Evolutionary conservation across 2,797 vertebrate genomes (phyloP).

Genomic region (Syngnathus rostellatus): DNA sequence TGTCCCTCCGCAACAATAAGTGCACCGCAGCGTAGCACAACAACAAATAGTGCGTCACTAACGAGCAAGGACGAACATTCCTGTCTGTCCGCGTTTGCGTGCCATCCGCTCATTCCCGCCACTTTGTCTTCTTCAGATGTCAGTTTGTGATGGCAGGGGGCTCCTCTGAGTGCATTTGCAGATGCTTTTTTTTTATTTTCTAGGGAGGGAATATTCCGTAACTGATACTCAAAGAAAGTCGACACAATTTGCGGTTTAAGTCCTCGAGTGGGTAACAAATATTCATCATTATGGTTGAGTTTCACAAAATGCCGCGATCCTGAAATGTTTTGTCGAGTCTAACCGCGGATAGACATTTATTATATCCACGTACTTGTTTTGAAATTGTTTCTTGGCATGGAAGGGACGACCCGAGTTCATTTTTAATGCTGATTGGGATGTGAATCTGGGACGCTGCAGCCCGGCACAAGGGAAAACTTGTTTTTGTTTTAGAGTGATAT

Average conservation of each 20-base stretch:
- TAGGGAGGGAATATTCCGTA: background rate
- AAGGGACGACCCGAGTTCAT: conserved; percentile 4
- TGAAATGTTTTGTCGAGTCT: conserved; percentile 5
- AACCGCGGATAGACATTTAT: conserved; percentile 8
- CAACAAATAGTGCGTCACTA: conserved; percentile 67
- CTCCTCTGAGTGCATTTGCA: background rate
- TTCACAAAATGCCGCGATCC: conserved; percentile 10
- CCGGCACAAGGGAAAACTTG: conserved; percentile 26
- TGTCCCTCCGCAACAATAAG: conserved; percentile 46
- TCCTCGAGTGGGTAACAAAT: conserved; percentile 9
- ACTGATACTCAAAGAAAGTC: conserved; percentile 7
- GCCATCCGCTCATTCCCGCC: background rate
- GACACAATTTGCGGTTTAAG: conserved; percentile 11
- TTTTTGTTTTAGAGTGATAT: conserved; percentile 39
- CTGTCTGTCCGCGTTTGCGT: conserved; percentile 33
- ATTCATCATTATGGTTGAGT: conserved; percentile 8
- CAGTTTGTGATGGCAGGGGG: background rate
- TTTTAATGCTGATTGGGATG: conserved; percentile 10
- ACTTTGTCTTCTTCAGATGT: conserved; percentile 3
- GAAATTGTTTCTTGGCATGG: conserved; percentile 17
- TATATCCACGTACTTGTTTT: conserved; percentile 12
- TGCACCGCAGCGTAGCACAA: conserved; percentile 38
- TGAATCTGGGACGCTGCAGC: too few relatives aligned
- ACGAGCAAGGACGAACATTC: conserved; percentile 51
- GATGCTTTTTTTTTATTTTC: conserved; percentile 6